phyloP scores from a whole-genome alignment of 2,797 vertebrate genomes.

The Schizopygopsis pylzovi region DNA sequence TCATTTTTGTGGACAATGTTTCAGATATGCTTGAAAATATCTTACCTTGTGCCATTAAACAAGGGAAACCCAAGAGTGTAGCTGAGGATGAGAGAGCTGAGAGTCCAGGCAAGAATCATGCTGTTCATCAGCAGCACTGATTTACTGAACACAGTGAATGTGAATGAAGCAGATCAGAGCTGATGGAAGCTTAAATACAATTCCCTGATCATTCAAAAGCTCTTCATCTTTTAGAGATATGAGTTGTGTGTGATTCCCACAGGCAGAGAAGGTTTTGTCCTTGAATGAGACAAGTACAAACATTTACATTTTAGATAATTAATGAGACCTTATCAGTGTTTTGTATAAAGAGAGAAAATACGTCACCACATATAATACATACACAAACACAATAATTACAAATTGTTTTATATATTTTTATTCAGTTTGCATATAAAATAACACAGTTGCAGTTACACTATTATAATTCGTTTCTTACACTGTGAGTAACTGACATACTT shows the following conservation, averaged over 20 bases:
- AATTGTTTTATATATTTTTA: no score
- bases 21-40: not conserved
- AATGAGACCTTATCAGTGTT: not conserved
- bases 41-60: not conserved
- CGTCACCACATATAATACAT: not conserved
- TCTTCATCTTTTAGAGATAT: not conserved
- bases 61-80: constrained; percentile 27
- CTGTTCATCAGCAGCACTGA: constrained; percentile 1
- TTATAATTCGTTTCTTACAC: no score
- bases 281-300: constrained; percentile 8
- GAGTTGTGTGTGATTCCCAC: constrained; percentile 32
- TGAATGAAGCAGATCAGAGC: not conserved
- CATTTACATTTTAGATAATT: not conserved
- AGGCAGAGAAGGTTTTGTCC: not conserved
- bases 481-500: not conserved
- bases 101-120: constrained; percentile 39
- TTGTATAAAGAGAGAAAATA: not conserved
- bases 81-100: constrained; percentile 20
- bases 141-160: not conserved
- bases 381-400: no score
- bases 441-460: no score
- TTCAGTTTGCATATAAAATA: not conserved
- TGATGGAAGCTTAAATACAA: constrained; percentile 16
- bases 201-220: not conserved
- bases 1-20: fast-evolving